Evolutionary conservation across 2,113 vertebrate species (phyloP), one percentile per base, ranked within the genome.

Genomic region (Urocitellus parryii): DNA sequence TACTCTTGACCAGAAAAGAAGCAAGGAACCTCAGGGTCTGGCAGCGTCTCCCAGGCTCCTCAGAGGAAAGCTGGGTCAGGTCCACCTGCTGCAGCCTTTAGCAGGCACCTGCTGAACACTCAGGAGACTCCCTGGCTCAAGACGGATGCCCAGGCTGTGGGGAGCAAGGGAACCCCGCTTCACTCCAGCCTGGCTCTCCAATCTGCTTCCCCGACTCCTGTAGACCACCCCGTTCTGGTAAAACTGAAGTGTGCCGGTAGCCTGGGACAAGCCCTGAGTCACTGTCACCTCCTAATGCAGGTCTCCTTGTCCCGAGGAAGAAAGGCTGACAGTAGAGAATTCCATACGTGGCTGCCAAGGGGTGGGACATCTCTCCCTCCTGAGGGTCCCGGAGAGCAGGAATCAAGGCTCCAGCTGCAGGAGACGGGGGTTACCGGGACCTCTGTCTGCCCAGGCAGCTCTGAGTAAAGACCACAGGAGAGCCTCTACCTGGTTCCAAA

Each of bases 321-420:
- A 29, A 72, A n/a, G 9, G 20, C 8, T 16, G 32, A 45, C 1
- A 18, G 6, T 34, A 18, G 12, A 32, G 67, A 29, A 18, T 0
- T 7, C 4, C 27, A 29, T 14, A 0, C 2, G 13, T 11, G 18
- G 5, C 1, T n/a, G 1, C 32, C 63, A 37, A n/a, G 45, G 34
- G 2, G 0, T 20, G 1, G 1, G 25, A 3, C 1, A 39, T 17
- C 16, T 32, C 20, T 39, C 1, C 5, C 18, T 13, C 25, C 32
- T 45, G 22, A 53, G 12, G 2, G 29, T 17, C 20, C 27, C 2
- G 1, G 17, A 42, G n/a, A 42, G 6, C 39, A 7, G 39, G 24
- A 8, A 7, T 5, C 24, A 22, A 13, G 3, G 16, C 34, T 73
- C 72, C 72, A n/a, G 27, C 51, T 72, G 27, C 22, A 45, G 14